Base-by-base conservation (phyloP, 1,140 invertebrate species). In the Tetramorium alpestre region DNA sequence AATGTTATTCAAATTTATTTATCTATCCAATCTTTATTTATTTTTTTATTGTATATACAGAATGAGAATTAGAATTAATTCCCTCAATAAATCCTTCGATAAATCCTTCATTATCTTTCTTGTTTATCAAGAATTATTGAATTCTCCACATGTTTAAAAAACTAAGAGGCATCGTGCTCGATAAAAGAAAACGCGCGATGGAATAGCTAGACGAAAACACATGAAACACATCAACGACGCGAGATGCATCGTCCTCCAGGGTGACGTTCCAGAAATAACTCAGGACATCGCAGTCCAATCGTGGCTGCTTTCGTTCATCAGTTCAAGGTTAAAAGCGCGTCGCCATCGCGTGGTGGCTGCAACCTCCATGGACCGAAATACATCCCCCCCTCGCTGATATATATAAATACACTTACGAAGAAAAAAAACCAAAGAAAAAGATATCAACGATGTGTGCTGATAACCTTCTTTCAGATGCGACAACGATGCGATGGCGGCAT, bases 301-400 rank as follows among this genome's bases (percentile, higher is more conserved):
- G 82, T 86, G 60, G 65, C 77, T 88, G 89, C 75, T 78, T 91
- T 84, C 88, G 90, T 92, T 93, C 91, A 92, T 91, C 93, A 92
- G 93, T 94, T 94, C 93, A 94, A 94, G 93, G 93, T 94, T 94
- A 94, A 87, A 87, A 90, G 73, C 78, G 72, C 87, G 89, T 90
- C 90, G 88, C 80, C 85, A 88, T 56, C 86, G 81, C 75, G 77
- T 91, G 56, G 88, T 81, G 64, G 87, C 87, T 85, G 78, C 88
- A 89, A 85, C 88, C 88, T 89, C 82, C 76, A 87, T 75, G 73
- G 91, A 91, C 92, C 88, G 72, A 93, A 93, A 93, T 93, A 93
- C 88, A 90, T 91, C 82, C 87, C 64, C 64, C 64, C 38, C 73
- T 85, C 62, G 69, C 28, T 89, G 85, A 89, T 49, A 49, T 90